Evolutionary conservation across 2,113 vertebrate genomes (phyloP), one percentile per base, ranked within the genome.

Genomic region (Falcunculus frontatus): DNA sequence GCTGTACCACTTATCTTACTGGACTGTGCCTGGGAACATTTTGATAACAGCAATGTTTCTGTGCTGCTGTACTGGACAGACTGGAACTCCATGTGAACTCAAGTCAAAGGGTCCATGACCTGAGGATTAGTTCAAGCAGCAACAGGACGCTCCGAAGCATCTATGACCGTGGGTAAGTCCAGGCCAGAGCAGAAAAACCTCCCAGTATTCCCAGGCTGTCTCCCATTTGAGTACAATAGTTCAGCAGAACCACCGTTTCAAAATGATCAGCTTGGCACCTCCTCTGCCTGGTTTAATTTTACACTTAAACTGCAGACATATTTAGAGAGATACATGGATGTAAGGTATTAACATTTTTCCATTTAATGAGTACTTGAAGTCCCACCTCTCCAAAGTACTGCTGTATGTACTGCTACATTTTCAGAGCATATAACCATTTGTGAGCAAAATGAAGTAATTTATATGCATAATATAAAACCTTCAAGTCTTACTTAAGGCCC

Each of bases 111-210:
- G 76, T n/a, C 33, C 16, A 6, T 75, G 89, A 50, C 83, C 55
- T 63, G 35, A 50, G 41, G 47, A 39, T 29, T 69, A 87, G 47
- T 44, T 42, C 47, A 37, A 5, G 32, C 27, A 68, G 62, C 41
- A 81, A 27, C 41, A 62, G 41, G 32, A 49, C 0, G 0, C 30
- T 60, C 30, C 9, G 6, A 59, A 74, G 13, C 16, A 26, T 68
- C 62, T 56, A 19, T 49, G 53, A 27, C 60, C 0, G 0, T 67
- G 83, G 41, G 13, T 9, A 33, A 60, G 22, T 60, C 30, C 39
- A 60, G 59, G 23, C 19, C 55, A 69, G 80, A 47, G 47, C 56
- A 33, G 20, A 15, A 42, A 90, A 63, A 26, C 27, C 13, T 84
- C 42, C 32, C 42, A 19, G 32, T 33, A 16, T n/a, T 70, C 49